Percentiles rank a stretch among this genome's conserved stretches.
phyloP scores from a whole-genome alignment of 2,113 vertebrate genomes.

The Bos indicus region DNA sequence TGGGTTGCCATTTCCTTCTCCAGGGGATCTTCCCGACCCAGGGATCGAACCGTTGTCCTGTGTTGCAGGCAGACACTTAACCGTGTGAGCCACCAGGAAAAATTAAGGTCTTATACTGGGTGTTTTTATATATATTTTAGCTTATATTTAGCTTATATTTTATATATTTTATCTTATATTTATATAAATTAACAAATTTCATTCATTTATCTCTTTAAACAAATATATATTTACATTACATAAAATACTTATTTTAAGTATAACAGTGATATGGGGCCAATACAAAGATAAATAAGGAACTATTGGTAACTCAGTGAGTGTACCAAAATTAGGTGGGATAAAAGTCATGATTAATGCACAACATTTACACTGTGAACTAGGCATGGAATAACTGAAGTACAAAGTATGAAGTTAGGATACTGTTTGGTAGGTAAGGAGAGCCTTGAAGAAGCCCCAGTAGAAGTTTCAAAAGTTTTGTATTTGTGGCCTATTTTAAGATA shows the following conservation, averaged over 20 bases:
- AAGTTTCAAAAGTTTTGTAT: not conserved
- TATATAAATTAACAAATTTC: not conserved
- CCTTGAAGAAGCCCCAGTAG: not conserved
- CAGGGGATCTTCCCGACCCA: not conserved
- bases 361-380: not conserved
- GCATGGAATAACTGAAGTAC: too few relatives aligned
- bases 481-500: not conserved
- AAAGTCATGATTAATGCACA: not conserved
- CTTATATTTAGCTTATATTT: too few relatives aligned
- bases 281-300: not conserved
- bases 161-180: not conserved
- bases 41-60: fast-evolving
- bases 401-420: fast-evolving
- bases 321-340: not conserved
- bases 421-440: not conserved
- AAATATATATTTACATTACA: not conserved
- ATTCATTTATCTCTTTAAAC: not conserved
- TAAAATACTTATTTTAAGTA: not conserved
- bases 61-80: not conserved
- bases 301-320: not conserved
- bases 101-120: not conserved
- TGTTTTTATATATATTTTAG: too few relatives aligned
- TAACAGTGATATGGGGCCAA: not conserved
- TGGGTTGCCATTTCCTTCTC: not conserved
- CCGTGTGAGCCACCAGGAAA: not conserved